These are phyloP conservation scores for Acanthosepion pharaonis DNA, from an alignment of 2,888 invertebrate genomes.

Conservation along the genomic window DNA sequence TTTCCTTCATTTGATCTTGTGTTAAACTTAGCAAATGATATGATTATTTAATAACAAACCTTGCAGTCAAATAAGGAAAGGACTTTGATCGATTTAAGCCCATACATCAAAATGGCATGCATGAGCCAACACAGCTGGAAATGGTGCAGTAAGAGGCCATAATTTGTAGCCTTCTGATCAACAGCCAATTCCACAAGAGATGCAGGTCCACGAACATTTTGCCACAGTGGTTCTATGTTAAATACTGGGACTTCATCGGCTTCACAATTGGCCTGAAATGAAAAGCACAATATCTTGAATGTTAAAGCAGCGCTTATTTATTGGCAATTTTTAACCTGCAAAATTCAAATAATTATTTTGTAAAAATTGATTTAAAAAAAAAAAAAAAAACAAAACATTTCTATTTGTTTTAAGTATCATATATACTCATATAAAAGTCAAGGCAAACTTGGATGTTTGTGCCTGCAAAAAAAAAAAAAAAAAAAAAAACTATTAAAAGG, in stretches of 20 bases:
- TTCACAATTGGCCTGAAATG: conserved; percentile 72
- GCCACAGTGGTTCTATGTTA: conserved; percentile 74
- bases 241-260: conserved; percentile 73
- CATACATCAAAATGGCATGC: conserved; percentile 86
- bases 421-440: no score
- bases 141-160: conserved; percentile 85
- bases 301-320: background rate
- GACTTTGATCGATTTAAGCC: conserved; percentile 82
- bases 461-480: no score
- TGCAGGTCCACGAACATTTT: conserved; percentile 65
- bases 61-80: conserved; percentile 85
- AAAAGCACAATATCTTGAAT: background rate
- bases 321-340: no score
- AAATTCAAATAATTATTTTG: no score
- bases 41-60: conserved; percentile 71
- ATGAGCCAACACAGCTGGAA: conserved; percentile 85
- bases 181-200: conserved; percentile 86
- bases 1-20: no score
- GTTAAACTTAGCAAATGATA: background rate
- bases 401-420: no score
- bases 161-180: conserved; percentile 84
- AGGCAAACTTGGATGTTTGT: no score
- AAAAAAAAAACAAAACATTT: no score
- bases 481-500: no score
- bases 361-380: no score